Evolutionary conservation across 2,113 vertebrate species (phyloP).

Genomic region (Sigmodon hispidus): DNA sequence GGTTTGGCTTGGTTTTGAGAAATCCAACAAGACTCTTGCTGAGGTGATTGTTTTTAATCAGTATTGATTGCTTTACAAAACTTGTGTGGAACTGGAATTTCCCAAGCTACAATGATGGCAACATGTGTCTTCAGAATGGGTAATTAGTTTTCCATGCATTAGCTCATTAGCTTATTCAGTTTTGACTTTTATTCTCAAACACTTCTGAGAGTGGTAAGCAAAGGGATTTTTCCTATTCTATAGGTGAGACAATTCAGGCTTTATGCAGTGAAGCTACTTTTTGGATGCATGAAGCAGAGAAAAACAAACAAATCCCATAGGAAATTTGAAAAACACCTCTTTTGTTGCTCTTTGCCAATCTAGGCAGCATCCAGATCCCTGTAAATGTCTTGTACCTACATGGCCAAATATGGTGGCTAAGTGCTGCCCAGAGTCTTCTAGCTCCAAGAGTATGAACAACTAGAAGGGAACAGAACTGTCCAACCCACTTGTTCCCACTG

Average conservation of each 20-base stretch:
- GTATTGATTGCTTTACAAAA: slow-evolving; percentile 10
- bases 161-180: not conserved
- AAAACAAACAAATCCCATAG: not conserved
- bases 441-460: not conserved
- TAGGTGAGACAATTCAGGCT: slow-evolving; percentile 28
- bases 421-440: not conserved
- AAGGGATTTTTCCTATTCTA: not conserved
- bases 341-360: not conserved
- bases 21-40: slow-evolving; percentile 18
- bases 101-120: not conserved
- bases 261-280: not conserved
- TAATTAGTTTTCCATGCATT: not conserved
- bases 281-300: not conserved
- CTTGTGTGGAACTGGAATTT: slow-evolving; percentile 51
- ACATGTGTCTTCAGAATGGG: not conserved
- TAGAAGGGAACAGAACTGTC: not conserved
- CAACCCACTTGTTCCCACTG: not conserved
- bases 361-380: not conserved
- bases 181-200: not conserved
- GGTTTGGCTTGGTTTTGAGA: not conserved
- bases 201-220: not conserved
- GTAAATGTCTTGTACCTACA: not conserved
- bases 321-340: not conserved
- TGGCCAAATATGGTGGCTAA: too few relatives aligned
- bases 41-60: slow-evolving; percentile 13